Base-by-base conservation (phyloP, 2,888 invertebrate species). In the Trissolcus brochymenae region DNA sequence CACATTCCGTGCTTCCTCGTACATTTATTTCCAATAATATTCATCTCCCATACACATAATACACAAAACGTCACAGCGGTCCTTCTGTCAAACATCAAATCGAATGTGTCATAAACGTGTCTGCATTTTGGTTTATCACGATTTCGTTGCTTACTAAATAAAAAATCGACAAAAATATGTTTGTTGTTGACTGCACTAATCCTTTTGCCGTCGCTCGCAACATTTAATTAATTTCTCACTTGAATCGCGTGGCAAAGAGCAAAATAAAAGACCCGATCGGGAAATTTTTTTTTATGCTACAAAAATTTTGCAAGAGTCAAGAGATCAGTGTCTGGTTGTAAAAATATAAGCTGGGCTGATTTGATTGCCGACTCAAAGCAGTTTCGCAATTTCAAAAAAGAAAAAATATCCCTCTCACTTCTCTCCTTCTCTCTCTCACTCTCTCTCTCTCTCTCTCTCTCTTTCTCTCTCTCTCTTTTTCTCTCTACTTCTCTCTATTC, bases 321-420 rank as follows among this genome's bases (percentile, higher is more conserved):
- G n/a, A 61, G 61, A 55, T 61, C 40, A 70, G 25, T 50, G 21
- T 43, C 50, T 66, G 51, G 50, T 66, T 50, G 57, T 57, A 11
- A 51, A 66, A 16, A 29, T 16, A 40, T 25, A 16, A 4, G 29
- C 35, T 13, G 29, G 21, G 35, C 35, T 35, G 35, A 50, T 50
- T 50, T 21, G n/a, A 21, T 54, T 21, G n/a, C 14, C 29, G 14
- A 29, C 41, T 16, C 41, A 50, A 66, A 66, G 57, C 51, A 56
- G 21, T 54, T 65, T 65, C 46, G 49, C 56, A 55, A 64, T 13
- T 54, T 40, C n/a, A 19, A 25, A 62, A 25, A 17, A 6, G 2
- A 7, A 35, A 35, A 35, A 35, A 9, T 11, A 6, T 9, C 35
- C 35, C 17, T 56, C 16, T 56, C 11, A 6, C 54, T 14, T 14